phyloP scores from a whole-genome alignment of 2,113 vertebrate species.

The Cyphomyrus plagiostoma region DNA sequence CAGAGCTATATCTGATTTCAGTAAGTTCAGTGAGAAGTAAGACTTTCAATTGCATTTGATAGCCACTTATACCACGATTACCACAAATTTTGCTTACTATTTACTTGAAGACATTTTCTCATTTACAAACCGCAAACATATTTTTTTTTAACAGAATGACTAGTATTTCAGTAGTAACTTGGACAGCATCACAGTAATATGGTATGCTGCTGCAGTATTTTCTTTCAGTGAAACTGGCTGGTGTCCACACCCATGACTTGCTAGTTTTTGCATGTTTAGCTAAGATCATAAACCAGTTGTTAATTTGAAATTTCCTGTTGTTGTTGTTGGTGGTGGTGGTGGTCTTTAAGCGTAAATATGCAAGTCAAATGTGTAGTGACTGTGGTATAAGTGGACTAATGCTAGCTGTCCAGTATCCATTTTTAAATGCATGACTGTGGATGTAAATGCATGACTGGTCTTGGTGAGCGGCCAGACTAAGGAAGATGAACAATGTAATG shows the following conservation, averaged over 20 bases:
- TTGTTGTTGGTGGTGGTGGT: too few species aligned
- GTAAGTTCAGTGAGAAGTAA: not conserved
- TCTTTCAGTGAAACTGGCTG: not conserved
- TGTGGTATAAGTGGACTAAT: not conserved
- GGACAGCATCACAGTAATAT: not conserved
- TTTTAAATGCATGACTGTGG: not conserved
- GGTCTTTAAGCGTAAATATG: not conserved
- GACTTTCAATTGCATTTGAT: not conserved
- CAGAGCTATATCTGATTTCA: not conserved
- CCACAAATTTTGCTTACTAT: not conserved
- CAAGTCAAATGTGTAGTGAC: not conserved
- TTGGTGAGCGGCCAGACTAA: not conserved
- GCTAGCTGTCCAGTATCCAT: not conserved
- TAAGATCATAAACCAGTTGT: not conserved
- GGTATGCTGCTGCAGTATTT: not conserved
- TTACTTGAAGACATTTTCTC: not conserved
- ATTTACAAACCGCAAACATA: not conserved
- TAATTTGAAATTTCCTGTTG: not conserved
- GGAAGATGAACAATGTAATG: not conserved
- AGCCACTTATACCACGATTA: not conserved
- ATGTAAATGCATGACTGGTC: not conserved
- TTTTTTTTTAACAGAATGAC: not conserved
- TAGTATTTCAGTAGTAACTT: not conserved
- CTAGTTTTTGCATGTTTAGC: not conserved
- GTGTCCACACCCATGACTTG: not conserved